phyloP scores from a whole-genome alignment of 2,797 vertebrate species.

The Notolabrus celidotus region DNA sequence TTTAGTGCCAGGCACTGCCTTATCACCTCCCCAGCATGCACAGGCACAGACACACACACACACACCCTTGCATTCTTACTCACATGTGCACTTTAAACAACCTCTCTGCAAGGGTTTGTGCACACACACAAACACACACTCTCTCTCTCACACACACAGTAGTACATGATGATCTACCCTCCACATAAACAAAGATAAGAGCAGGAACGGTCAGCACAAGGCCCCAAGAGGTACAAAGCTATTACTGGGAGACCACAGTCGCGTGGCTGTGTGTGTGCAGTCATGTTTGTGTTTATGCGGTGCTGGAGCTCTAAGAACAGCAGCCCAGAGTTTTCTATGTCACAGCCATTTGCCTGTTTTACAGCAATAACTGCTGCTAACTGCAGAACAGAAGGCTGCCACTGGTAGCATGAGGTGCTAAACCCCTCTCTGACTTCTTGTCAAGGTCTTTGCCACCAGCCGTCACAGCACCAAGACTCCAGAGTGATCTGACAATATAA shows the following conservation, averaged over 20 bases:
- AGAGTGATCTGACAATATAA: slow-evolving; percentile 56
- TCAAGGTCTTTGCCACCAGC: slow-evolving; percentile 60
- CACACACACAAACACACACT: slow-evolving; percentile 59
- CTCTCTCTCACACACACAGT: slow-evolving; percentile 60
- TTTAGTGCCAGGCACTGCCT: slow-evolving; percentile 88
- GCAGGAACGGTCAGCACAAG: slow-evolving; percentile 82
- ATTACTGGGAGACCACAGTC: slow-evolving; percentile 86
- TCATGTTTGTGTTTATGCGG: slow-evolving; percentile 53
- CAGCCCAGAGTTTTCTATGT: slow-evolving; percentile 31
- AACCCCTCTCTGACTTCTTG: slow-evolving; percentile 56
- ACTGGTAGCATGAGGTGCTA: slow-evolving; percentile 56
- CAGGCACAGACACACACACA: slow-evolving; percentile 23
- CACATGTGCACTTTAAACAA: slow-evolving; percentile 58
- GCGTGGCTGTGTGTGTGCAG: slow-evolving; percentile 65
- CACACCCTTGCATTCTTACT: slow-evolving; percentile 32
- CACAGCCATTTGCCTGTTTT: slow-evolving; percentile 36
- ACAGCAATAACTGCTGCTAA: slow-evolving; percentile 37
- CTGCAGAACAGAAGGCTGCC: slow-evolving; percentile 34
- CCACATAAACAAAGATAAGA: slow-evolving; percentile 94
- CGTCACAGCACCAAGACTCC: slow-evolving; percentile 21
- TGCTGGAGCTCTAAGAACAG: slow-evolving; percentile 36
- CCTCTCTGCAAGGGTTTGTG: slow-evolving; percentile 35
- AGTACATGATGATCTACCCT: slow-evolving; percentile 86
- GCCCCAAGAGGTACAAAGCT: slow-evolving; percentile 80
- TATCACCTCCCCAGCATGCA: slow-evolving; percentile 85